Conservation (phyloP, 2,797 vertebrate species). For the Rhinichthys osculus region DNA sequence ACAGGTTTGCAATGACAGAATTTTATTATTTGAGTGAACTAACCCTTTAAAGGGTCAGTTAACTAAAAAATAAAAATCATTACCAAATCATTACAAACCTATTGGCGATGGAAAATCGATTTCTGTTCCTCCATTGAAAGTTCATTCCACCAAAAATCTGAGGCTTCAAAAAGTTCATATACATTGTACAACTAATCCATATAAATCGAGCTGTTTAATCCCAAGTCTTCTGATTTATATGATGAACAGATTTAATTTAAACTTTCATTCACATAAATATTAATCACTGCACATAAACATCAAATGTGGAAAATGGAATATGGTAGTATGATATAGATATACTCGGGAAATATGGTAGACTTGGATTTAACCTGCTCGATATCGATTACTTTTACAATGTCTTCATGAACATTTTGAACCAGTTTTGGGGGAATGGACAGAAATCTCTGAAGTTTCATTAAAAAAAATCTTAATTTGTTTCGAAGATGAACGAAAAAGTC, state of each 20-base stretch:
- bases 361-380: not conserved
- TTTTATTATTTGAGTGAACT: too few species aligned
- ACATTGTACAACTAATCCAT: not conserved
- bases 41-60: not conserved
- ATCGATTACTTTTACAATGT: not conserved
- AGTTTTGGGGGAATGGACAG: not conserved
- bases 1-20: too few species aligned
- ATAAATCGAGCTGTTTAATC: not conserved
- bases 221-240: not conserved
- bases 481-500: not conserved
- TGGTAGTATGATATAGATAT: too few species aligned
- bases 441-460: not conserved
- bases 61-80: not conserved
- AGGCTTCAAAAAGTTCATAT: not conserved
- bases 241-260: not conserved
- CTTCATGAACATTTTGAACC: not conserved
- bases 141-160: not conserved
- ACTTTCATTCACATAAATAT: not conserved
- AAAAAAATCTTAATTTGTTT: not conserved
- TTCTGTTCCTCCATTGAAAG: not conserved
- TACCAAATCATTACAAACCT: not conserved
- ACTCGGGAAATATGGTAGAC: not conserved
- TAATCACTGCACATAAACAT: not conserved
- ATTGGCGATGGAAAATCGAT: not conserved
- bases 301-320: not conserved